Evolutionary conservation across 2,888 invertebrate genomes (phyloP), one percentile per base, ranked within the genome.

Genomic region (Drosophila sordidapex): DNA sequence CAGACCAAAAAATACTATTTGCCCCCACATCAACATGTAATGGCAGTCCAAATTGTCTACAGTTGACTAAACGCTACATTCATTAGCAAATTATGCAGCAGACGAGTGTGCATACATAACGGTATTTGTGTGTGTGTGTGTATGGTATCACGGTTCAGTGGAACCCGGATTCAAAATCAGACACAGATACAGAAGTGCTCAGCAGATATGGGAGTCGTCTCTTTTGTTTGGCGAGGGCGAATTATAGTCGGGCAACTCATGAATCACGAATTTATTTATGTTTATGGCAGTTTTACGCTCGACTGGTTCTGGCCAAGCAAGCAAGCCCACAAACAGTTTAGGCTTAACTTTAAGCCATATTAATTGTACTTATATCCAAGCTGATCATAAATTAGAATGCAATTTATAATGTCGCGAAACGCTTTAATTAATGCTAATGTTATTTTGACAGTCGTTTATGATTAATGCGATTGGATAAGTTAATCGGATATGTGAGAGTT

Each of bases 61-160:
- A 85, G 85, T 81, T 87, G 83, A 76, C 83, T 85, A 74, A 81
- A 82, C 70, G 71, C 71, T 15, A 69, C 61, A 73, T 83, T 85
- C 73, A 84, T 84, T 84, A 84, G 81, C 79, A 84, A 84, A 85
- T 81, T 83, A 85, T 81, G 68, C 67, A 62, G 72, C 62, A 70
- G 62, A 65, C 40, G 31, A 36, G 35, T 54, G n/a, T 58, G n/a
- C 11, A 43, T 21, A 43, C 13, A 36, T 21, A 49, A 48, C 21
- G 51, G 35, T 52, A 49, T 53, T 33, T 61, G 60, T 64, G 33
- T 75, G 33, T 61, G 60, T 64, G 33, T 75, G 33, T 75, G 33
- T 68, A 54, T 66, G 33, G 35, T 29, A 74, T 54, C 63, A 81
- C 71, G 80, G 76, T 76, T 70, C 70, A 81, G 35, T 70, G 76